These are phyloP conservation scores for Spilosoma lubricipeda DNA, from an alignment of 2,888 invertebrate species.

Conservation along the genomic window DNA sequence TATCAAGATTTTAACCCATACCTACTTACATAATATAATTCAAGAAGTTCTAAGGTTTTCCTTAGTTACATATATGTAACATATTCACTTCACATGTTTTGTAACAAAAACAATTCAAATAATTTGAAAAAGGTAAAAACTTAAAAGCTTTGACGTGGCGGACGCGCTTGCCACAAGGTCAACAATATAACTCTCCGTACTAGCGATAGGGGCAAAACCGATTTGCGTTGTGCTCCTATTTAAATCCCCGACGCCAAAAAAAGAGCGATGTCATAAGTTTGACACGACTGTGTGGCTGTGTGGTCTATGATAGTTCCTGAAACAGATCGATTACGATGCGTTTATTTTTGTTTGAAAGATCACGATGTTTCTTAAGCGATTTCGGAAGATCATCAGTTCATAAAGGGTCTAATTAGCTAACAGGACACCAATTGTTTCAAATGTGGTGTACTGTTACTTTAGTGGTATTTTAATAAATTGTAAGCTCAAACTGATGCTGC, in stretches of 20 bases:
- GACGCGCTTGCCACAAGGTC: slow-evolving; percentile 25
- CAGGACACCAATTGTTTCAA: no score
- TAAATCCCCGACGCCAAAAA: not conserved
- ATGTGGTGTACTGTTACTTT: no score
- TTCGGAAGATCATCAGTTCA: no score
- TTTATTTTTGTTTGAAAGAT: no score
- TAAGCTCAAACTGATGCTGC: no score
- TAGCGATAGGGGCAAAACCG: slow-evolving; percentile 26
- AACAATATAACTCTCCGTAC: slow-evolving; percentile 16
- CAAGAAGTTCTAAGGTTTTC: not conserved
- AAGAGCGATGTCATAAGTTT: not conserved
- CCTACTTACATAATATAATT: not conserved
- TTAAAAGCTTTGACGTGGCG: slow-evolving; percentile 26
- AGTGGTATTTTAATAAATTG: no score
- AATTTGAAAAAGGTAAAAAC: slow-evolving; percentile 35
- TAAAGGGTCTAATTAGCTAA: no score
- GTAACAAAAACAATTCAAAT: slow-evolving; percentile 19
- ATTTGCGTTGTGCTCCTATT: not conserved
- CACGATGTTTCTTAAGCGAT: no score
- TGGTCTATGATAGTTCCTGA: no score
- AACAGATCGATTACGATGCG: no score
- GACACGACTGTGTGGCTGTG: no score
- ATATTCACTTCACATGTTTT: not conserved
- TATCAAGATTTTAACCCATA: not conserved
- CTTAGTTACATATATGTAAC: not conserved